Base-by-base conservation (phyloP, 2,888 invertebrate species). In the Crocallis elinguaria region DNA sequence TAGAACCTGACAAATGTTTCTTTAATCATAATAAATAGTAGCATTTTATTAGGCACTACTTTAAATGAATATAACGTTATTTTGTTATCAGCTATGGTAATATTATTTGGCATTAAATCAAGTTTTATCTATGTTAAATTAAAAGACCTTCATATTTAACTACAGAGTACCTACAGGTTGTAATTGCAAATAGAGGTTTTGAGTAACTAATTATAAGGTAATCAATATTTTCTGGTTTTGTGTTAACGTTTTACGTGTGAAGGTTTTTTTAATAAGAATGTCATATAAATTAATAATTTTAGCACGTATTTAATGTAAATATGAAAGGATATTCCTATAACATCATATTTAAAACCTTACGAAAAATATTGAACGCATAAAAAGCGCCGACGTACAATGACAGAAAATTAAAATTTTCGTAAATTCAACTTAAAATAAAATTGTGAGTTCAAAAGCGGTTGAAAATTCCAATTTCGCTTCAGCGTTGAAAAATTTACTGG, bases 401-500 rank as follows among this genome's bases (percentile, higher is more conserved):
- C 52, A 46, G 30, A 46, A 41, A 33, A 49, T 48, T 48, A 48
- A 48, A 48, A 19, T 36, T 37, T 25, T 33, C 25, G 30, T 43
- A 36, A 32, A 48, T 25, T 33, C 8, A 8, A 37, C 37, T 21
- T 32, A 42, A 42, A 60, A 52, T 44, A 46, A 55, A 46, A 49
- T 42, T 43, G 36, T 57, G 35, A 60, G 49, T 33, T 49, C 16
- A 39, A 48, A 57, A 37, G 38, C 17, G 44, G 54, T 60, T 55
- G 54, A 51, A 52, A 57, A 52, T 55, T 44, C 45, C 44, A 53
- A 53, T 42, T 56, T 55, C 38, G 45, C 55, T 39, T 36, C 36
- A 48, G 57, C 49, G 60, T 57, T 62, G 62, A 62, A 51, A 62
- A 57, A 60, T 62, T 57, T 62, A 62, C 50, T 13, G 50, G 13